Percentiles rank a stretch among this genome's conserved stretches.
phyloP scores from a whole-genome alignment of 2,113 vertebrate genomes.

The Telmatochromis brachygnathus region DNA sequence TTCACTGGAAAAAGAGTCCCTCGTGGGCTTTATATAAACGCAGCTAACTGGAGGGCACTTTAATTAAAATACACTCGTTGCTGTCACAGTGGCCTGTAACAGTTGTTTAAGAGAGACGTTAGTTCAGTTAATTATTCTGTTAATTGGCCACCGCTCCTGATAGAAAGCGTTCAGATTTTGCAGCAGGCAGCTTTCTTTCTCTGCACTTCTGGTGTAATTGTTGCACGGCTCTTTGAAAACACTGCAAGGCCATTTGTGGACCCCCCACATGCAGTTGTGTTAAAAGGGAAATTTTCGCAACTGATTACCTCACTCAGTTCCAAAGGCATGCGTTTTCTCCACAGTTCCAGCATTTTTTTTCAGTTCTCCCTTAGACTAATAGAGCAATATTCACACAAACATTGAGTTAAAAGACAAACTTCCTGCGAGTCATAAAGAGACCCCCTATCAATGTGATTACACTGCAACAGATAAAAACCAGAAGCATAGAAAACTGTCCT shows the following conservation, averaged over 20 bases:
- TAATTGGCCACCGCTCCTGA: conserved; percentile 54
- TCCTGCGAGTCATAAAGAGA: neutral
- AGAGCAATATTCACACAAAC: neutral
- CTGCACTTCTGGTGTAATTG: conserved; percentile 1
- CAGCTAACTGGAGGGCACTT: conserved; percentile 60
- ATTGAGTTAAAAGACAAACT: neutral
- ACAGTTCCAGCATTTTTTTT: neutral
- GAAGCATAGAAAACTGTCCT: neutral
- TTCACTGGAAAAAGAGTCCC: conserved; percentile 26
- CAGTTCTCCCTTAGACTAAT: neutral
- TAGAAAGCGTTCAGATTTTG: conserved; percentile 1
- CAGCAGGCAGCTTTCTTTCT: neutral
- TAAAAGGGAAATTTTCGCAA: neutral
- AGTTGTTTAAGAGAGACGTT: conserved; percentile 61
- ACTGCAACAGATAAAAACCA: neutral
- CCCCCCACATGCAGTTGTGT: neutral
- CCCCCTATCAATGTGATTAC: neutral
- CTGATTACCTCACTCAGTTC: neutral
- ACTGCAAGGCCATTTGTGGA: neutral
- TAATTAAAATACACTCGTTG: conserved; percentile 64
- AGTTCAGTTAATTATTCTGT: conserved; percentile 63
- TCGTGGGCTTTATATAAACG: conserved; percentile 45
- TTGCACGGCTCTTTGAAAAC: neutral
- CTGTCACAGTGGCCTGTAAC: conserved; percentile 49
- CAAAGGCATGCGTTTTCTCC: neutral